phyloP scores from a whole-genome alignment of 2,888 invertebrate genomes.

The Ochropleura leucogaster region DNA sequence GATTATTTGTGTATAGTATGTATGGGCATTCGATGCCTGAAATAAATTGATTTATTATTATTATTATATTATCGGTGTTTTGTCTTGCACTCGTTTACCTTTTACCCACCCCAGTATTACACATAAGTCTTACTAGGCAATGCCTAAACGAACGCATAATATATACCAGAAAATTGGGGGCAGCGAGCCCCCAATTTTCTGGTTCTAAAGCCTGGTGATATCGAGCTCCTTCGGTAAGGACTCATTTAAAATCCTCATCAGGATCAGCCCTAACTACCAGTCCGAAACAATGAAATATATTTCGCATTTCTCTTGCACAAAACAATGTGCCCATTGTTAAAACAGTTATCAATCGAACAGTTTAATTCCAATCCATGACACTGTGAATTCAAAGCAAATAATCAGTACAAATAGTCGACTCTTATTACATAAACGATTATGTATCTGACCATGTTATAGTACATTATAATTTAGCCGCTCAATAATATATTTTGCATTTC shows the following conservation, averaged over 20 bases:
- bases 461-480: constrained; percentile 57
- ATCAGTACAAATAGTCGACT: constrained; percentile 34
- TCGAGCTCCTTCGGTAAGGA: too few species aligned
- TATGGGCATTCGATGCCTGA: too few species aligned
- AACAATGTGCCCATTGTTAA: constrained; percentile 24
- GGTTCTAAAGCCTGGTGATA: too few species aligned
- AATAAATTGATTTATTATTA: too few species aligned
- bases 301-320: neutral
- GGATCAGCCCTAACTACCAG: neutral
- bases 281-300: neutral
- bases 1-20: too few species aligned
- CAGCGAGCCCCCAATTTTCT: too few species aligned
- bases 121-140: too few species aligned
- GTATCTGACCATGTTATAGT: constrained; percentile 40
- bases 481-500: constrained; percentile 63
- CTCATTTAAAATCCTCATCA: neutral
- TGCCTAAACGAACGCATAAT: too few species aligned
- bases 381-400: constrained; percentile 49
- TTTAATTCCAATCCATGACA: constrained; percentile 29
- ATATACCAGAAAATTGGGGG: too few species aligned
- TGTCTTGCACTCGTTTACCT: too few species aligned
- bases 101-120: too few species aligned
- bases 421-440: constrained; percentile 40
- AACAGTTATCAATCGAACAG: constrained; percentile 1
- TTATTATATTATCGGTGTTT: too few species aligned